Conservation (phyloP, 2,888 invertebrate species). For the Sipunculus nudus region DNA sequence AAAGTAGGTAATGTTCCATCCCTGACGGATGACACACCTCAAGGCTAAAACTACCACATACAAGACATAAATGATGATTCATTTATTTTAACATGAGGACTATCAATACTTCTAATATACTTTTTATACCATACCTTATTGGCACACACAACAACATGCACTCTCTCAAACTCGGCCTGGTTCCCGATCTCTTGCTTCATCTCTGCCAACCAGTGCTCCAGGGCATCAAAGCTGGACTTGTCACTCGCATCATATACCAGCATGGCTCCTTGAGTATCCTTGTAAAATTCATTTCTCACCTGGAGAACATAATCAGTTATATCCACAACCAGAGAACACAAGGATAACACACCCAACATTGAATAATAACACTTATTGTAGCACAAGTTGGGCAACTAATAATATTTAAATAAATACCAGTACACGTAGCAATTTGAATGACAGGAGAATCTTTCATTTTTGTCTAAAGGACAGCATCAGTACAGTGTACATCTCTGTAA, state of each 20-base stretch:
- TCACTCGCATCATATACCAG: constrained; percentile 67
- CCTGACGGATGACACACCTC: too few species aligned
- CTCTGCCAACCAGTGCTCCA: constrained; percentile 66
- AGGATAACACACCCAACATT: neutral
- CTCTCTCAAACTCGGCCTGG: constrained; percentile 57
- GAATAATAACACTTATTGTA: neutral
- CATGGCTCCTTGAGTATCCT: constrained; percentile 67
- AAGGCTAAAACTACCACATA: too few species aligned
- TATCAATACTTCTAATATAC: too few species aligned
- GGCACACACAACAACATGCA: constrained; percentile 64
- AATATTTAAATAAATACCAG: neutral
- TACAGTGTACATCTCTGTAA: too few species aligned
- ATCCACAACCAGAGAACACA: too few species aligned
- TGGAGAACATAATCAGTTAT: constrained; percentile 30
- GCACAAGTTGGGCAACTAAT: neutral
- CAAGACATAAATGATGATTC: too few species aligned
- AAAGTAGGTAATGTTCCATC: too few species aligned
- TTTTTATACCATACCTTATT: constrained; percentile 58
- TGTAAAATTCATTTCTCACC: constrained; percentile 68
- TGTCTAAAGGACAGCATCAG: too few species aligned
- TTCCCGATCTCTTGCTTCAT: constrained; percentile 62
- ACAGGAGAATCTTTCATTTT: too few species aligned
- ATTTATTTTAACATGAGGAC: too few species aligned
- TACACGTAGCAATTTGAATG: too few species aligned
- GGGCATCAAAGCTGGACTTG: constrained; percentile 62